Conservation (phyloP, 2,888 invertebrate genomes). For the Drosophila kambysellisi region DNA sequence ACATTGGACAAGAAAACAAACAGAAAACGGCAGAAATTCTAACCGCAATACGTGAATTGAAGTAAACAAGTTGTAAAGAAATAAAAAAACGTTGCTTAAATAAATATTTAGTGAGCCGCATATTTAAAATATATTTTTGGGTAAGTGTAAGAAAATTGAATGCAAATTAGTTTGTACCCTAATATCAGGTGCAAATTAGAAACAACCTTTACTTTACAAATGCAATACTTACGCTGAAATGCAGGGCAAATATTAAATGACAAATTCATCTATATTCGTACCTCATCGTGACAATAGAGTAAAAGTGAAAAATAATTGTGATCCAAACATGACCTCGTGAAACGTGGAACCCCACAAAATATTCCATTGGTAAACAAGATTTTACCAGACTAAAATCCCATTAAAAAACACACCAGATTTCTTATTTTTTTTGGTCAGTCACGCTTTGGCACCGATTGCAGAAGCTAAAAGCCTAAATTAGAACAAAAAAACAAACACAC, state of each 20-base stretch:
- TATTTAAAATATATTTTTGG: neutral
- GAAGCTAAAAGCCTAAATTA: constrained; percentile 32
- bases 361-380: constrained; percentile 59
- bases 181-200: constrained; percentile 1
- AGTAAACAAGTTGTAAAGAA: constrained; percentile 28
- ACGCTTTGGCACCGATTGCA: constrained; percentile 60
- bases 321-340: constrained; percentile 5
- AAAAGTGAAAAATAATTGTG: constrained; percentile 11
- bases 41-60: constrained; percentile 22
- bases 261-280: neutral
- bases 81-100: constrained; percentile 5
- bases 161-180: neutral
- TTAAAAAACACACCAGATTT: constrained; percentile 14
- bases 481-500: constrained; percentile 30
- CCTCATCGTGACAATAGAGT: neutral
- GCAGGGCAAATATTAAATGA: neutral
- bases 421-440: constrained; percentile 32
- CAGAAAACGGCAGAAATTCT: constrained; percentile 9
- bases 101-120: neutral
- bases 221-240: neutral
- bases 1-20: constrained; percentile 12
- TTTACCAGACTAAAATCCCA: constrained; percentile 28
- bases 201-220: neutral
- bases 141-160: constrained; percentile 13
- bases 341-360: constrained; percentile 27